Evolutionary conservation across 2,888 invertebrate genomes (phyloP), one percentile per base, ranked within the genome.

Genomic region (Dusona sp.): DNA sequence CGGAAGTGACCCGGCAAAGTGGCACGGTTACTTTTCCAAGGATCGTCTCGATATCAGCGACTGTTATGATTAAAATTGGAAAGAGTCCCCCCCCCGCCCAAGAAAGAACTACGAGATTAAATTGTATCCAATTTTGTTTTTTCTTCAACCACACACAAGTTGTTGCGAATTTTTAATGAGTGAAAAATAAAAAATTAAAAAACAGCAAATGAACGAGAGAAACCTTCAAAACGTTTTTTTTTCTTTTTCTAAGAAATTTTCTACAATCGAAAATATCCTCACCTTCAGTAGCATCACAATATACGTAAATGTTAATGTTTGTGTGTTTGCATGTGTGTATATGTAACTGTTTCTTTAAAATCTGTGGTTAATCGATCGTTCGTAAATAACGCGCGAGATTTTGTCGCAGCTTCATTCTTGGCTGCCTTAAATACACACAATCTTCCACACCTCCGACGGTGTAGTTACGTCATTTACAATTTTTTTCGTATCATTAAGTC

Each of bases 51-150:
- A 72, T 51, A 64, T 36, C 38, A 61, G 65, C 80, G 33, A 80
- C 36, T 51, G n/a, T 51, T 83, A 61, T 65, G 36, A 83, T 83
- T 86, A 77, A 38, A 73, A 80, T 67, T 45, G 65, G 8, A 51
- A 25, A 79, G 75, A 85, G 74, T 70, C 65, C n/a, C 64, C 72
- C 45, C 67, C 70, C 75, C 75, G 57, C 80, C 65, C 73, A 61
- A 86, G 77, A 83, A 86, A 83, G 79, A 83, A 68, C 83, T 83
- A 86, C 80, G 83, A 83, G 64, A 77, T 82, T 80, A 13, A 70
- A 79, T 77, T 73, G 68, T 73, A 75, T 83, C 70, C 68, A 84
- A 57, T 67, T 57, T 29, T 68, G 16, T 64, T 48, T n/a, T 54
- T 61, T 16, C 67, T 22, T 79, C 11, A 16, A 36, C 33, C 64